Conservation (phyloP, 2,797 vertebrate species). For the Hybognathus amarus region DNA sequence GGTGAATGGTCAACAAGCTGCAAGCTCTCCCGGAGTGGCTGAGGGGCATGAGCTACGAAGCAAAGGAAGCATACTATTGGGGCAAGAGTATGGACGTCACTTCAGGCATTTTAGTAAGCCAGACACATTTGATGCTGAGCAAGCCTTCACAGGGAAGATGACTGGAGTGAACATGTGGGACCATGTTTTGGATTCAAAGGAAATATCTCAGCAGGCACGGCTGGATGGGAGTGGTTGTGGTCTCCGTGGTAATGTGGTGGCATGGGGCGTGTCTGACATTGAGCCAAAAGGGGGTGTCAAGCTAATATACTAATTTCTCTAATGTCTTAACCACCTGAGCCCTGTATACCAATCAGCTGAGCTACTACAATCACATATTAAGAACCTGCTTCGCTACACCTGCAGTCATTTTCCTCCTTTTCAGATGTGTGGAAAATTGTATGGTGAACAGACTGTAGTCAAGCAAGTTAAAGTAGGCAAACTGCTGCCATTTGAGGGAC, state of each 20-base stretch:
- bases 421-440: constrained; percentile 29
- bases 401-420: constrained; percentile 16
- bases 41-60: constrained; percentile 78
- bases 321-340: neutral
- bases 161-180: constrained; percentile 96
- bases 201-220: constrained; percentile 77
- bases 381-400: constrained; percentile 33
- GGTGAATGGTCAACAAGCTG: constrained; percentile 77
- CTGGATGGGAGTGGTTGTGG: constrained; percentile 75
- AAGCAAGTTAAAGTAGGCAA: constrained; percentile 25
- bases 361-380: constrained; percentile 33
- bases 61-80: constrained; percentile 86
- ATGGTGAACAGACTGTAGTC: constrained; percentile 10
- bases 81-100: constrained; percentile 81
- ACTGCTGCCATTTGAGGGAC: constrained; percentile 28
- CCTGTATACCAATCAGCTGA: neutral
- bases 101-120: constrained; percentile 64
- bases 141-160: constrained; percentile 90
- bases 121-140: constrained; percentile 79
- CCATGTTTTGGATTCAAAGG: constrained; percentile 77
- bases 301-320: constrained; percentile 78
- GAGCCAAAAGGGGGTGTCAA: constrained; percentile 87
- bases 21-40: constrained; percentile 71
- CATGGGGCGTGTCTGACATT: constrained; percentile 93
- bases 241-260: constrained; percentile 85